phyloP scores from a whole-genome alignment of 2,113 vertebrate genomes.

The Variabilichromis moorii region DNA sequence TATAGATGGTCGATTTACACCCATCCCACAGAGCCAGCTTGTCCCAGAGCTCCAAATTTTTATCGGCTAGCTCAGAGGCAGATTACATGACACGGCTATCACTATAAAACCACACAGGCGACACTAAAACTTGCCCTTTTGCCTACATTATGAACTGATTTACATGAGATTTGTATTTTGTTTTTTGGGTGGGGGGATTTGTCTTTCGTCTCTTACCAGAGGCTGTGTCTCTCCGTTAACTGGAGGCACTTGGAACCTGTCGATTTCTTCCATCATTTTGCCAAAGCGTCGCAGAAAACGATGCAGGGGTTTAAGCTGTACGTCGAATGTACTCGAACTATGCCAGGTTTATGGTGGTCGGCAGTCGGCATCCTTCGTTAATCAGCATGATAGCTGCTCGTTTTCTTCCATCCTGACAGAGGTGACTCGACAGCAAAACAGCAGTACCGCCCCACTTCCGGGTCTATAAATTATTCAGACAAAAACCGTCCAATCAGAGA shows the following conservation, averaged over 20 bases:
- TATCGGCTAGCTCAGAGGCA: background rate
- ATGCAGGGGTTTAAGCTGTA: background rate
- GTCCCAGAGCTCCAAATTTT: background rate
- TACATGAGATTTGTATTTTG: background rate
- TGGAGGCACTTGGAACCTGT: conserved; percentile 90
- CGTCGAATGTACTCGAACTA: background rate
- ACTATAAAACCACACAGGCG: background rate
- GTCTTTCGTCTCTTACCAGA: conserved; percentile 74
- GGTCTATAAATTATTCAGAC: conserved; percentile 37
- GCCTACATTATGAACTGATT: background rate
- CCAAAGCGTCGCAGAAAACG: conserved; percentile 14
- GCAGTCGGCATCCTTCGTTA: background rate
- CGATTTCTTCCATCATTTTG: conserved; percentile 95
- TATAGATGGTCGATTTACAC: background rate
- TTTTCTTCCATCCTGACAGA: conserved; percentile 64
- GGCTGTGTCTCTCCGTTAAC: conserved; percentile 90
- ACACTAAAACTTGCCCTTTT: background rate
- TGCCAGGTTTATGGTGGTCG: background rate
- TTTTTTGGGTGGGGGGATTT: background rate
- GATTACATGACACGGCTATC: conserved; percentile 5
- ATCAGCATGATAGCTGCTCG: conserved; percentile 56
- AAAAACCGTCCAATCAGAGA: conserved; percentile 34
- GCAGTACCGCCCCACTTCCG: conserved; percentile 68
- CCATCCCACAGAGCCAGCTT: background rate
- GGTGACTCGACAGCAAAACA: conserved; percentile 75